Evolutionary conservation across 2,888 invertebrate genomes (phyloP).

Genomic region (Diarsia rubi): DNA sequence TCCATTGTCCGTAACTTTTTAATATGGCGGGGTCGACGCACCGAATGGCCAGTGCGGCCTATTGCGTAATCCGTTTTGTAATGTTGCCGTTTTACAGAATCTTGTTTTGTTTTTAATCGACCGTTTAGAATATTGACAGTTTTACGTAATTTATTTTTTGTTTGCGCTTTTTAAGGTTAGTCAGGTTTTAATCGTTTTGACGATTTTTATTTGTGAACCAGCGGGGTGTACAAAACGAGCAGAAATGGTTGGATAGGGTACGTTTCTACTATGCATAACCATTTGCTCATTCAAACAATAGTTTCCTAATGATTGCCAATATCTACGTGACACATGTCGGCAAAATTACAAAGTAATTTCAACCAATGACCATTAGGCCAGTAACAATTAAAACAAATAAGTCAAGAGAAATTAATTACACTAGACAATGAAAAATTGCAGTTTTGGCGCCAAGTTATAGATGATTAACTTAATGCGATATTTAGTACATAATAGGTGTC

Average conservation of each 20-base stretch:
- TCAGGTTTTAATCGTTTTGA: constrained; percentile 14
- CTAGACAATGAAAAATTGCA: neutral
- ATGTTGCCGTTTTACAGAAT: constrained; percentile 70
- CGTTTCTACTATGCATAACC: neutral
- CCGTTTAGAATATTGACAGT: constrained; percentile 57
- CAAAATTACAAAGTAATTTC: constrained; percentile 20
- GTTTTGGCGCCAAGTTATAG: neutral
- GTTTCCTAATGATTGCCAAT: neutral
- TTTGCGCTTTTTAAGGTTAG: constrained; percentile 36
- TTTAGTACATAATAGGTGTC: neutral
- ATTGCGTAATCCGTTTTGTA: constrained; percentile 76
- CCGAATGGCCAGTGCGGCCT: constrained; percentile 82
- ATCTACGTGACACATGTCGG: constrained; percentile 1
- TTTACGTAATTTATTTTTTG: constrained; percentile 56
- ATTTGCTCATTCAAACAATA: neutral
- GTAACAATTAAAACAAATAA: constrained; percentile 20
- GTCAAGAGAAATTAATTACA: constrained; percentile 31
- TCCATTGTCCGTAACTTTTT: constrained; percentile 90
- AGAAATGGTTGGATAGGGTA: neutral
- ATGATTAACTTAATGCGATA: neutral
- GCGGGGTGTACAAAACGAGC: neutral
- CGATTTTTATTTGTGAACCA: constrained; percentile 15
- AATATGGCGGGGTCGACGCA: constrained; percentile 86
- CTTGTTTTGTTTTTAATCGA: constrained; percentile 68
- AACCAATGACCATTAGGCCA: neutral